Evolutionary conservation across 2,797 vertebrate species (phyloP), one percentile per base, ranked within the genome.

Genomic region (Acanthiza pusilla): DNA sequence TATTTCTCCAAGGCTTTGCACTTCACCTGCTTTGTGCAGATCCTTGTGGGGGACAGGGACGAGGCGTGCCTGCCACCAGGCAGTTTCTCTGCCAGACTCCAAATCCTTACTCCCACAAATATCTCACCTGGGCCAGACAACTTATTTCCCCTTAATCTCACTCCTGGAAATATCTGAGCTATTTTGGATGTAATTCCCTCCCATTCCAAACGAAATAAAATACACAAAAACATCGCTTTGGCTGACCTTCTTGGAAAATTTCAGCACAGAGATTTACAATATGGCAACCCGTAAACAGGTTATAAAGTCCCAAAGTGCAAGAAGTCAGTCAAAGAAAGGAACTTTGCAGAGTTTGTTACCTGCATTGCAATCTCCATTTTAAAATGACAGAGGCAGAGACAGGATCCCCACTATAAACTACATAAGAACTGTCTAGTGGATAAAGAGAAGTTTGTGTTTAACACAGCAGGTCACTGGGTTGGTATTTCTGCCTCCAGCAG

Each of bases 191-290:
- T 40, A 77, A 65, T 42, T 30, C 21, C 2, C 8, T 82, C 32
- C 27, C 26, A 14, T 47, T 51, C 26, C 67, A 67, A 73, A 95
- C 73, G 25, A 86, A 86, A 65, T 22, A 70, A 90, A 93, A 80
- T n/a, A 51, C 0, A 0, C 29, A 48, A 68, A 78, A 68, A 4
- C 17, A 40, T 15, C 1, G 0, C 10, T 72, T 77, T 74, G 32
- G 58, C 60, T 91, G 47, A 81, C 42, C 27, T 85, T 58, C 82
- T 29, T n/a, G 30, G 36, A 68, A 57, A 74, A 36, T 54, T 54
- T 83, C 61, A 68, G 38, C 13, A 17, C 8, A 18, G 40, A 47
- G 8, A 40, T 73, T 76, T 86, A 75, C 30, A 22, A 19, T 36
- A 4, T 29, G 45, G 65, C 76, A 91, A 54, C 27, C 36, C 0